Base-by-base conservation (phyloP, 2,888 invertebrate genomes). In the Gasteruption jaculator region DNA sequence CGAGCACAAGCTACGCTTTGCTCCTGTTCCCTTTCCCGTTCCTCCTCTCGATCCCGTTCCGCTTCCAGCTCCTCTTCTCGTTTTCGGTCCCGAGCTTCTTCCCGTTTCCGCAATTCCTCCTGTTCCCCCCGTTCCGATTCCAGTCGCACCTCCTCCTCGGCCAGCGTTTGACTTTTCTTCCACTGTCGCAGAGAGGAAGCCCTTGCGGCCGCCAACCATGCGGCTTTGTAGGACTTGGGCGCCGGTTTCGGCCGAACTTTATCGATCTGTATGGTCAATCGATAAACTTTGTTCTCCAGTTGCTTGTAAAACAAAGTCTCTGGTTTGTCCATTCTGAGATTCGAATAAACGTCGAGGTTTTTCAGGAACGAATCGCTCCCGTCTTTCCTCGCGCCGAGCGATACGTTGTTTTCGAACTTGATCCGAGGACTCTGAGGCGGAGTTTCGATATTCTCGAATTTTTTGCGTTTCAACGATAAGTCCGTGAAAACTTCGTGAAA, bases 231-330 rank as follows among this genome's bases (percentile, higher is more conserved):
- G 4, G 60, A 64, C 12, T 48, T 60, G 21, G 62, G 61, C 16
- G 56, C 56, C 3, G 62, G 60, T 29, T 54, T 56, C 3, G 56
- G 42, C 16, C 54, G 45, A 20, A 65, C 52, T 47, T 67, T 68
- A 25, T 67, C 65, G 11, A 68, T 63, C 12, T 61, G 57, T 50
- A 68, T 62, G 3, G 55, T 56, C 21, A 68, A 44, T 11, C 63
- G 56, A 44, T 64, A 67, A 2, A 50, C 38, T 7, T 48, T 54
- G 15, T 29, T 45, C n/a, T n/a, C n/a, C 27, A 27, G 7, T 16
- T 27, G 29, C 14, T 27, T 27, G 29, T n/a, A n/a, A n/a, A n/a
- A n/a, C n/a, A n/a, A n/a, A n/a, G n/a, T n/a, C n/a, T 7, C 15
- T 18, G 8, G 27, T 27, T 12, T 11, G 11, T 29, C 11, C 0